Conservation (phyloP, 2,797 vertebrate species). For the Megalops cyprinoides region DNA sequence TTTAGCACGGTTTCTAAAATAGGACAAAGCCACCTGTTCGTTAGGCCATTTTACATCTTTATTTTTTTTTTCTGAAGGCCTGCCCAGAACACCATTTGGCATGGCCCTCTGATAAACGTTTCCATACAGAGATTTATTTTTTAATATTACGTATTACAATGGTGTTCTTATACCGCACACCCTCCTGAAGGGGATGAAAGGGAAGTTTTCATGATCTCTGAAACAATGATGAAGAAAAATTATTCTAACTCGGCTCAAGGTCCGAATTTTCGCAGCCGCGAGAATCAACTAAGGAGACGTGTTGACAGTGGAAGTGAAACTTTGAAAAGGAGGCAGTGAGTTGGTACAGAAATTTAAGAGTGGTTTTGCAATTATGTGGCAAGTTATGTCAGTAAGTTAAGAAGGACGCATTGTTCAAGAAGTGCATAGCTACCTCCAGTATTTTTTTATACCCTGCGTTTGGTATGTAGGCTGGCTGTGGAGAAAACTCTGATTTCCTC, state of each 20-base stretch:
- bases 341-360: conserved; percentile 29
- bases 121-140: conserved; percentile 66
- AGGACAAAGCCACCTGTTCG: conserved; percentile 78
- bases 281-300: conserved; percentile 40
- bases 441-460: not conserved
- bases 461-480: not conserved
- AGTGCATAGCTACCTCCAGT: not conserved
- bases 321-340: conserved; percentile 45
- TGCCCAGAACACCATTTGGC: conserved; percentile 65
- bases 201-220: conserved; percentile 58
- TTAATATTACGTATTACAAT: conserved; percentile 62
- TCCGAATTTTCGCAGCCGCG: conserved; percentile 22
- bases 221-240: conserved; percentile 63
- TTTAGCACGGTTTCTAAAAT: conserved; percentile 54
- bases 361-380: conserved; percentile 18
- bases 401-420: conserved; percentile 8
- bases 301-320: conserved; percentile 64
- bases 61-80: conserved; percentile 54
- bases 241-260: conserved; percentile 51
- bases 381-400: not conserved
- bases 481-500: not conserved
- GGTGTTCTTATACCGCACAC: conserved; percentile 59
- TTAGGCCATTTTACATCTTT: conserved; percentile 54
- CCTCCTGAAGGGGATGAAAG: conserved; percentile 60
- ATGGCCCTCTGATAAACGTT: conserved; percentile 64